These are phyloP conservation scores for Spodoptera litura DNA, from an alignment of 1,140 invertebrate genomes.

Conservation along the genomic window DNA sequence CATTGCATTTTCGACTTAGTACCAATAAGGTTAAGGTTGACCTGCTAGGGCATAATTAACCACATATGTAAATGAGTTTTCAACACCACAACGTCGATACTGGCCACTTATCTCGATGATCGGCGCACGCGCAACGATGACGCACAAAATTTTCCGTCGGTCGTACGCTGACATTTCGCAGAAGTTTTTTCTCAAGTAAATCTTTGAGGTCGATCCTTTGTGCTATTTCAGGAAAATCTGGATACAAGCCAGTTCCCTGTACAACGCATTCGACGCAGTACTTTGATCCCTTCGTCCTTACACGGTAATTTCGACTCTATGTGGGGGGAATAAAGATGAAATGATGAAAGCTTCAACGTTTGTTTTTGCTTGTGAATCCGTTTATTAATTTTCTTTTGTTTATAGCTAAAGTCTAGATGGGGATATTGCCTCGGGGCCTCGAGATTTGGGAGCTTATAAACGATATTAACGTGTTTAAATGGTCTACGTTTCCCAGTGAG, in stretches of 20 bases:
- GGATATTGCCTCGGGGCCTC: slow-evolving; percentile 45
- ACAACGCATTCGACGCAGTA: slow-evolving; percentile 70
- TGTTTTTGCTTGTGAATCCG: slow-evolving; percentile 43
- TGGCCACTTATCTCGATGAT: slow-evolving; percentile 26
- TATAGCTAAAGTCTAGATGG: slow-evolving; percentile 62
- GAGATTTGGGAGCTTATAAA: background rate
- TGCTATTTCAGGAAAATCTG: slow-evolving; percentile 84
- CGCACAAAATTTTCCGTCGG: slow-evolving; percentile 76
- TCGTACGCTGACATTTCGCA: slow-evolving; percentile 76
- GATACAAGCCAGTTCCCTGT: slow-evolving; percentile 69
- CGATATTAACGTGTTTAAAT: too few species aligned
- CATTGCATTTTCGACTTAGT: too few species aligned
- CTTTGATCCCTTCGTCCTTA: slow-evolving; percentile 64
- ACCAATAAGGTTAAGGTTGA: too few species aligned
- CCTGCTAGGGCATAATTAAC: too few species aligned
- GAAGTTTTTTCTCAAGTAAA: slow-evolving; percentile 74
- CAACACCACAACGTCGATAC: background rate
- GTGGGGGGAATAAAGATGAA: slow-evolving; percentile 21
- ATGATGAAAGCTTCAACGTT: slow-evolving; percentile 15
- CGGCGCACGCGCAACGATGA: slow-evolving; percentile 60
- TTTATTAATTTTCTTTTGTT: slow-evolving; percentile 66
- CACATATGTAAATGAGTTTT: background rate
- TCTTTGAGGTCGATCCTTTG: slow-evolving; percentile 81
- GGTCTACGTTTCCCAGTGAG: too few species aligned
- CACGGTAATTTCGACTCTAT: slow-evolving; percentile 50